phyloP scores from a whole-genome alignment of 2,888 invertebrate species.

The Hedya salicella region DNA sequence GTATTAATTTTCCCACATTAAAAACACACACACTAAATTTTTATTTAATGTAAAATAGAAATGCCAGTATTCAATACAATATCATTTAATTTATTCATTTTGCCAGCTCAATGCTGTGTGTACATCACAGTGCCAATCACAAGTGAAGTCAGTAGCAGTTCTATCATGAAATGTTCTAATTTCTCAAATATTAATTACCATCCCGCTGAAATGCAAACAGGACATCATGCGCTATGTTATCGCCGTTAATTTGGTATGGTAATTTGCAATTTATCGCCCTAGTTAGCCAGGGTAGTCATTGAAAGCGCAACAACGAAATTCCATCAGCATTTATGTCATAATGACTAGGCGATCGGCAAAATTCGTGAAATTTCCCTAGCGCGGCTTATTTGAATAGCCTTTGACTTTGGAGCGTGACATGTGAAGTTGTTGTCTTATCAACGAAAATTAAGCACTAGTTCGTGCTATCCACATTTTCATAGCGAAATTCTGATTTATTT shows the following conservation, averaged over 20 bases:
- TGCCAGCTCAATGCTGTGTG: no score
- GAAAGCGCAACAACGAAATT: slow-evolving; percentile 43
- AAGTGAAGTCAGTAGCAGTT: neutral
- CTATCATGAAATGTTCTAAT: slow-evolving; percentile 11
- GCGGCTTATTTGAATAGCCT: slow-evolving; percentile 37
- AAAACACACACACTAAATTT: no score
- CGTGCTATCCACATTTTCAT: slow-evolving; percentile 4
- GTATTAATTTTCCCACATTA: no score
- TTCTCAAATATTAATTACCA: slow-evolving; percentile 18
- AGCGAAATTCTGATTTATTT: slow-evolving; percentile 13
- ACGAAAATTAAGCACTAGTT: slow-evolving; percentile 21
- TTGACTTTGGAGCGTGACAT: slow-evolving; percentile 30
- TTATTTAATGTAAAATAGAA: no score
- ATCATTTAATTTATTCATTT: no score
- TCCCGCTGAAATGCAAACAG: slow-evolving; percentile 19
- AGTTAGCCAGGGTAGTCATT: slow-evolving; percentile 38
- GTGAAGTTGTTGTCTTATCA: slow-evolving; percentile 37
- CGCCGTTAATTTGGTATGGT: slow-evolving; percentile 33
- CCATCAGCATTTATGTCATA: slow-evolving; percentile 41
- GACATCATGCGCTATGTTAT: slow-evolving; percentile 24
- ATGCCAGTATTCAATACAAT: no score
- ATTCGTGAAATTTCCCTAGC: slow-evolving; percentile 34
- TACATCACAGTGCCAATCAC: no score
- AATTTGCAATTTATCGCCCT: slow-evolving; percentile 35
- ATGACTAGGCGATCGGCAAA: slow-evolving; percentile 36